Evolutionary conservation across 2,888 invertebrate species (phyloP), one percentile per base, ranked within the genome.

Genomic region (Keiferia lycopersicella): DNA sequence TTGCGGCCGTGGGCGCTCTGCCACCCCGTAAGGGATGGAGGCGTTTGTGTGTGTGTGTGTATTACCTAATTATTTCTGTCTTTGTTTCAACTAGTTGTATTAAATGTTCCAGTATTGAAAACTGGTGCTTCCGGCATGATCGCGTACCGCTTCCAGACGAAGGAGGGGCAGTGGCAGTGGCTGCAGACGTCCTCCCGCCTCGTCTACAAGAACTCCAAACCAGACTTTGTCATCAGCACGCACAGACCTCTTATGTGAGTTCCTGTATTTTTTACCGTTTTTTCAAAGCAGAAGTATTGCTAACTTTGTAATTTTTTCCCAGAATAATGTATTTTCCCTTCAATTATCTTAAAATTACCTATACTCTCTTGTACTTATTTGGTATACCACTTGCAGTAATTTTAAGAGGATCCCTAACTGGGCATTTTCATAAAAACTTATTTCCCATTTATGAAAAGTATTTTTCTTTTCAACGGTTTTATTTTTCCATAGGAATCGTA

Each of bases 81-180:
- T n/a, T n/a, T n/a, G n/a, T n/a, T n/a, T n/a, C n/a, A n/a, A 41
- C 6, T n/a, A 16, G 20, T 57, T 63, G 48, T 50, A 70, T 59
- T 63, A 65, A 67, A 66, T 68, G 66, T 92, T 94, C 2, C 93
- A 99, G 99, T 99, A 78, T 92, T 99, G 74, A 99, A 99, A 93
- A 99, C 99, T 62, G 99, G 99, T 73, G 99, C 99, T 77, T 99
- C 99, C 66, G 99, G 99, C 34, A 96, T 99, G 96, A 98, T 99
- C 79, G 99, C 99, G 66, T 99, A 99, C 87, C 95, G 99, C 82
- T 96, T 98, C 89, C 96, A 98, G 88, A 97, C 97, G 74, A 98
- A 98, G 86, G 97, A 98, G 70, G 96, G 96, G 8, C 96, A 96
- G 78, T 98, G 98, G 97, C 97, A 99, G 86, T 99, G 99, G 98